Conservation (phyloP, 2,888 invertebrate species). For the Athalia rosae region DNA sequence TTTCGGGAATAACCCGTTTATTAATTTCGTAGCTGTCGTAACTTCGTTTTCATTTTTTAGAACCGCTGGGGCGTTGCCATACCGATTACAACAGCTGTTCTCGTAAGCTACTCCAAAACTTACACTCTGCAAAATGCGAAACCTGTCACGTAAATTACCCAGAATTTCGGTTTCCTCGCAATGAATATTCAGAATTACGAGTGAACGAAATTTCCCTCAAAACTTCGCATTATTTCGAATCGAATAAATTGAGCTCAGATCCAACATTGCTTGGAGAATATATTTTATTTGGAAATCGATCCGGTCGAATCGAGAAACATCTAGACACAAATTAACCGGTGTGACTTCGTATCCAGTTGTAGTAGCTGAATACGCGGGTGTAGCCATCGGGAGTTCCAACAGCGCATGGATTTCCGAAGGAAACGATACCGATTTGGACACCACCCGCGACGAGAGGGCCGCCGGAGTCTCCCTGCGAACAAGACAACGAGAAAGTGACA, state of each 20-base stretch:
- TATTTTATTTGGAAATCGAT: neutral
- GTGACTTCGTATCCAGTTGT: slow-evolving; percentile 60
- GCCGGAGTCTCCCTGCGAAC: slow-evolving; percentile 54
- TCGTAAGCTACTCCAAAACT: too few relatives aligned
- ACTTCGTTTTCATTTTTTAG: too few relatives aligned
- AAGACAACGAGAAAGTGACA: slow-evolving; percentile 17
- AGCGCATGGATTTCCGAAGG: slow-evolving; percentile 67
- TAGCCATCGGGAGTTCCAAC: slow-evolving; percentile 65
- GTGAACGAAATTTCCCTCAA: too few relatives aligned
- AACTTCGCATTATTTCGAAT: too few relatives aligned
- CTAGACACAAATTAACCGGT: slow-evolving; percentile 4
- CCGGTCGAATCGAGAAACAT: neutral
- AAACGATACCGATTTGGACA: slow-evolving; percentile 63
- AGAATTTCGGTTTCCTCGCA: neutral
- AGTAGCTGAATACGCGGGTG: slow-evolving; percentile 62
- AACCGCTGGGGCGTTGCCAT: too few relatives aligned
- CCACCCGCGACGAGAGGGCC: slow-evolving; percentile 52
- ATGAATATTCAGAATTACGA: neutral
- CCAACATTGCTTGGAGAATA: neutral
- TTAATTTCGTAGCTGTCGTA: too few relatives aligned
- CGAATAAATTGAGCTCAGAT: neutral
- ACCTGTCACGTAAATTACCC: too few relatives aligned
- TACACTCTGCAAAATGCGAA: too few relatives aligned
- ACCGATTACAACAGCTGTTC: too few relatives aligned
- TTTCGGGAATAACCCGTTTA: too few relatives aligned